Evolutionary conservation across 2,888 invertebrate genomes (phyloP).

Genomic region (Ormyrus rosae): DNA sequence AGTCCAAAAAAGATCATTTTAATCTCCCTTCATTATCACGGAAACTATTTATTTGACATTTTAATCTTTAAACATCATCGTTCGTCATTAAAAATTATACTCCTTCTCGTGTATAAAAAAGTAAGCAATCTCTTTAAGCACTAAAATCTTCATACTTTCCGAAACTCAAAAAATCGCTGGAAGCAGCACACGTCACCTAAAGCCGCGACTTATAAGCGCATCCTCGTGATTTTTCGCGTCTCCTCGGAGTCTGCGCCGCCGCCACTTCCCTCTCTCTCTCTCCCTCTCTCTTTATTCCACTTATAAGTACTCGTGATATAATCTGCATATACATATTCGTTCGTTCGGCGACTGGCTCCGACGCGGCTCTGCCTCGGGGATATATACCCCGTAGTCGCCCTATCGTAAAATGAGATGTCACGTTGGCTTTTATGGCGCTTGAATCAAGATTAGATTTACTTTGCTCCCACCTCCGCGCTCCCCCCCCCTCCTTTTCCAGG

Average conservation of each 20-base stretch:
- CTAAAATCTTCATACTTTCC: no score
- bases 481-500: neutral
- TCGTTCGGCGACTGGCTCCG: neutral
- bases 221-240: no score
- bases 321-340: constrained; percentile 28
- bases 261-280: neutral
- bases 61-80: no score
- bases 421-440: constrained; percentile 68
- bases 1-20: no score
- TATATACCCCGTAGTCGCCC: constrained; percentile 59
- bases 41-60: no score
- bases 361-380: neutral
- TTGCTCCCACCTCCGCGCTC: constrained; percentile 56
- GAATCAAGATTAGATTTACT: constrained; percentile 73
- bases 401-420: constrained; percentile 72
- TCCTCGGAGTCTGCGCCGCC: neutral
- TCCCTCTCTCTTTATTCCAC: neutral
- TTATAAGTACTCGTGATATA: constrained; percentile 39
- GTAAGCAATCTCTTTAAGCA: no score
- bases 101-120: no score
- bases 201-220: no score
- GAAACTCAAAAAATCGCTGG: no score
- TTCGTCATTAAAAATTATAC: no score
- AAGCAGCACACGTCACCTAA: no score
- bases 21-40: no score